These are phyloP conservation scores for Dolichoris vasculosae DNA, from an alignment of 1,140 invertebrate genomes.

Conservation along the genomic window DNA sequence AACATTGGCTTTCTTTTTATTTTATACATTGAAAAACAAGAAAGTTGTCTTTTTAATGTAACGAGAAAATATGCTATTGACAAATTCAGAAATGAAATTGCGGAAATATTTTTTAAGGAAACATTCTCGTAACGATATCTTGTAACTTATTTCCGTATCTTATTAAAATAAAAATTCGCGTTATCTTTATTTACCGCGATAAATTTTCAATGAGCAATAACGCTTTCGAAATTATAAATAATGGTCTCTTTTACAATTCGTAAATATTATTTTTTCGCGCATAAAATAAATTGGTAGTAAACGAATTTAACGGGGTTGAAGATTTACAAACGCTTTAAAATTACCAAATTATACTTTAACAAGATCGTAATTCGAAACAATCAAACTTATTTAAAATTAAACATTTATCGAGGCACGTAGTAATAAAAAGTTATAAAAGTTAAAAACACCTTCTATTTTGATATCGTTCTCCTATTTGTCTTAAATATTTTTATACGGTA, in stretches of 20 bases:
- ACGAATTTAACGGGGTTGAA: not conserved
- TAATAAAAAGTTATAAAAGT: not conserved
- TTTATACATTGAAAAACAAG: not conserved
- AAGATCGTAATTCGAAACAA: not conserved
- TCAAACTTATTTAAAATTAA: not conserved
- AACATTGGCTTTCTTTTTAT: not conserved
- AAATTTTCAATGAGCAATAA: too few relatives aligned
- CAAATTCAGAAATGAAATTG: slow-evolving; percentile 14
- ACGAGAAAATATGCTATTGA: not conserved
- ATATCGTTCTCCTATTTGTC: not conserved
- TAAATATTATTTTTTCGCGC: not conserved
- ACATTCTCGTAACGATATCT: not conserved
- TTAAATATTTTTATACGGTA: not conserved
- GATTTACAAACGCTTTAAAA: not conserved
- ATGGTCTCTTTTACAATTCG: not conserved
- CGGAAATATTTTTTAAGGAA: not conserved
- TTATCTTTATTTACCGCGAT: too few relatives aligned
- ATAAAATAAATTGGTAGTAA: not conserved
- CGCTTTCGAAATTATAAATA: not conserved
- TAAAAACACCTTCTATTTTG: not conserved
- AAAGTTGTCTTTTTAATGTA: not conserved
- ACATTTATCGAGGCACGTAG: not conserved
- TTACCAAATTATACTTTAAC: not conserved
- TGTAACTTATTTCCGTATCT: not conserved
- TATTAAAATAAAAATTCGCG: not conserved